Evolutionary conservation across 2,888 invertebrate species (phyloP).

Genomic region (Allacma fusca): DNA sequence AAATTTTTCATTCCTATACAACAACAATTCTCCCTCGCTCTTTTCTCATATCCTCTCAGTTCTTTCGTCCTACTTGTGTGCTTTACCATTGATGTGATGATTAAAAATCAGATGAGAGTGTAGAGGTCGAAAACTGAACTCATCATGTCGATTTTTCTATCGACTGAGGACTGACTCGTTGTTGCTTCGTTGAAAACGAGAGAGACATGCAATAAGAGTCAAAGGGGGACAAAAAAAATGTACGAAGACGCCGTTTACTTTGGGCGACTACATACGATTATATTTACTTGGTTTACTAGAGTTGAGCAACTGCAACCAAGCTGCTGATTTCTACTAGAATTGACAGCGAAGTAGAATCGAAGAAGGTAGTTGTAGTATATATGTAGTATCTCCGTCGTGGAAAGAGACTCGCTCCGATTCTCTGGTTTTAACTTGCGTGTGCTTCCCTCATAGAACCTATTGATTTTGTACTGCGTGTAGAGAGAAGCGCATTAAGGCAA

Average conservation of each 20-base stretch:
- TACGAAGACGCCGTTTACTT: constrained; percentile 1
- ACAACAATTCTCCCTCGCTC: constrained; percentile 1
- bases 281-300: constrained; percentile 25
- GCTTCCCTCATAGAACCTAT: constrained; percentile 39
- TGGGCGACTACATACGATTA: not conserved
- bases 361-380: constrained; percentile 28
- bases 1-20: constrained; percentile 26
- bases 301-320: constrained; percentile 28
- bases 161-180: constrained; percentile 5
- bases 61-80: constrained; percentile 14
- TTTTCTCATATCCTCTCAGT: constrained; percentile 2
- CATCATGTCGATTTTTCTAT: constrained; percentile 40
- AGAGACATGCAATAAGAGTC: not conserved
- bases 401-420: constrained; percentile 40
- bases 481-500: constrained; percentile 40
- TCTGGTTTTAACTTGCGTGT: constrained; percentile 35
- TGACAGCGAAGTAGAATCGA: constrained; percentile 40
- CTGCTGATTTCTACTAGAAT: constrained; percentile 40
- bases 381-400: constrained; percentile 36
- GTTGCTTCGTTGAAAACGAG: constrained; percentile 6
- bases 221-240: not conserved
- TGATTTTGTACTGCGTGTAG: constrained; percentile 45
- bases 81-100: constrained; percentile 25
- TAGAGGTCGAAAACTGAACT: constrained; percentile 41
- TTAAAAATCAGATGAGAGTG: constrained; percentile 23